A percentile compares a stretch with the other conserved stretches of the same genome.
Evolutionary conservation across 2,888 invertebrate species (phyloP).

Genomic region (Antheraea assamensis): DNA sequence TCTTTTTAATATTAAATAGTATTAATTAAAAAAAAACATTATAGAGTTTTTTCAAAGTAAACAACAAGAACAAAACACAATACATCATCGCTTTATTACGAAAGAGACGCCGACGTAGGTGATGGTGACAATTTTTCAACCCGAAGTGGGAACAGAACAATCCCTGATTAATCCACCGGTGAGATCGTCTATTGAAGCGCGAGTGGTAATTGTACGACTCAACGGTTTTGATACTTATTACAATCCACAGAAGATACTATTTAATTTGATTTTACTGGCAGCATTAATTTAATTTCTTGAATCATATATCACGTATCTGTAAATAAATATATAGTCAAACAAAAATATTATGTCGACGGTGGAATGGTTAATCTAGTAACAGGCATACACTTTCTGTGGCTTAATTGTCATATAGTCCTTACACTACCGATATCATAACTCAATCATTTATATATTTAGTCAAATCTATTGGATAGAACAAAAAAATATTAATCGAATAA

Average conservation of each 20-base stretch:
- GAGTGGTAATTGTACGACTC: constrained; percentile 37
- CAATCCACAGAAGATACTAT: not conserved
- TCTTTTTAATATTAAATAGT: not conserved
- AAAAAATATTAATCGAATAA: too few species aligned
- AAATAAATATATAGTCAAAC: too few species aligned
- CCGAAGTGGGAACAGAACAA: constrained; percentile 68
- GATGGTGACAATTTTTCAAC: constrained; percentile 80
- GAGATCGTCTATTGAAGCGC: constrained; percentile 66
- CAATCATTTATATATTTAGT: too few species aligned
- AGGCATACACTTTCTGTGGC: too few species aligned
- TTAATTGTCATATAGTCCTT: too few species aligned
- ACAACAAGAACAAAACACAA: constrained; percentile 41
- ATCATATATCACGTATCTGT: not conserved
- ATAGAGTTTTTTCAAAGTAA: not conserved
- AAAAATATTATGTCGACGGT: too few species aligned
- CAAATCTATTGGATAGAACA: too few species aligned
- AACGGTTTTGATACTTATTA: constrained; percentile 51
- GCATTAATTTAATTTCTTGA: not conserved
- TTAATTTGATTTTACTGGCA: not conserved
- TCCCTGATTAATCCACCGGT: constrained; percentile 76
- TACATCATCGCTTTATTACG: constrained; percentile 70
- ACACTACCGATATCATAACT: too few species aligned
- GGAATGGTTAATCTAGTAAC: too few species aligned
- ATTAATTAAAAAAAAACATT: not conserved
- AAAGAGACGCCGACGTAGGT: constrained; percentile 52